Evolutionary conservation across 2,888 invertebrate genomes (phyloP).

Genomic region (Orthosia incerta): DNA sequence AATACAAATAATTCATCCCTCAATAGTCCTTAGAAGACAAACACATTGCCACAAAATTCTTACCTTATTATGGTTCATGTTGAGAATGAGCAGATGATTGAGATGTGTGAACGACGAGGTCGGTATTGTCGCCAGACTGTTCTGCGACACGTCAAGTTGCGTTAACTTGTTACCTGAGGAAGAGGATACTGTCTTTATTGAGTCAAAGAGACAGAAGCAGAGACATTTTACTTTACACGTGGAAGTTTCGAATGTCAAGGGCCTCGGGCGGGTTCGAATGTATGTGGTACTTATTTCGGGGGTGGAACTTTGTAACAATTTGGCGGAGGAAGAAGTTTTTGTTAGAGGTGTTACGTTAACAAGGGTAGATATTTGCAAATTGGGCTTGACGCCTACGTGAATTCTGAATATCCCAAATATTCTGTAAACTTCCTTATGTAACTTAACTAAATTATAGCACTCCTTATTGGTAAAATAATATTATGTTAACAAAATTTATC

Average conservation of each 20-base stretch:
- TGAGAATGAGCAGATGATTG: constrained; percentile 95
- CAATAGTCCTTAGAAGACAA: not conserved
- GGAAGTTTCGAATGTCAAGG: constrained; percentile 27
- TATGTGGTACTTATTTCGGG: not conserved
- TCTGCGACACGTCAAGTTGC: constrained; percentile 96
- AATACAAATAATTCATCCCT: not conserved
- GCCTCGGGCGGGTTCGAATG: not conserved
- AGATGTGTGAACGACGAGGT: constrained; percentile 95
- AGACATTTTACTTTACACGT: constrained; percentile 16
- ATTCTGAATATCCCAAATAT: not conserved
- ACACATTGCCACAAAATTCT: constrained; percentile 13
- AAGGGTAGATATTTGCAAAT: constrained; percentile 21
- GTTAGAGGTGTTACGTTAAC: constrained; percentile 16
- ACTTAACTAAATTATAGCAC: no score
- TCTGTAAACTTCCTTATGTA: not conserved
- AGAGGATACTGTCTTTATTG: constrained; percentile 35
- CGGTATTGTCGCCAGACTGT: constrained; percentile 95
- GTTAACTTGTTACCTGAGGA: constrained; percentile 95
- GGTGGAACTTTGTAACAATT: constrained; percentile 15
- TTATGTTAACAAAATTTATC: not conserved
- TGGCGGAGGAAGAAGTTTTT: constrained; percentile 9
- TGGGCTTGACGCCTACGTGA: constrained; percentile 4
- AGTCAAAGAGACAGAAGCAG: constrained; percentile 2
- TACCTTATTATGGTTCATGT: constrained; percentile 96
- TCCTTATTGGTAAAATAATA: no score